phyloP scores from a whole-genome alignment of 2,113 vertebrate genomes.

The Euleptes europaea region DNA sequence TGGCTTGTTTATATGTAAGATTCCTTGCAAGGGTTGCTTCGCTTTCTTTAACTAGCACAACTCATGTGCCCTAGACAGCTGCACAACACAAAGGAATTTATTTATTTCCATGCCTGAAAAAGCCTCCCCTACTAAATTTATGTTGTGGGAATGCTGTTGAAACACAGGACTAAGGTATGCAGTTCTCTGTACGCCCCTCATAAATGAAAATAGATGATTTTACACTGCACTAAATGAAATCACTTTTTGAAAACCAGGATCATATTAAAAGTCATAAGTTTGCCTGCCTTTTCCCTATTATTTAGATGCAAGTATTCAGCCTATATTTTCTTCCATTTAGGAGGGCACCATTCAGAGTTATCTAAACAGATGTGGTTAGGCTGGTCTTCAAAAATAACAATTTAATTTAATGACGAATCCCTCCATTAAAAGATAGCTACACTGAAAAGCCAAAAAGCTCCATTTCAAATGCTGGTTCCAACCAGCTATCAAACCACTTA shows the following conservation, averaged over 20 bases:
- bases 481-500: conserved; percentile 31
- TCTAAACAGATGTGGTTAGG: conserved; percentile 24
- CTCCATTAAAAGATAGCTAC: conserved; percentile 7
- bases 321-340: conserved; percentile 4
- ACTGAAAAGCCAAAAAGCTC: not conserved
- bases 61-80: not conserved
- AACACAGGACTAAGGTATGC: not conserved
- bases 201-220: not conserved
- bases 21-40: not conserved
- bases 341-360: conserved; percentile 1
- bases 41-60: not conserved
- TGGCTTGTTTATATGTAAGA: not conserved
- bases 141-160: not conserved
- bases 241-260: not conserved
- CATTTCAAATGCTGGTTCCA: conserved; percentile 16
- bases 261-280: not conserved
- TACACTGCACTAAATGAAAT: not conserved
- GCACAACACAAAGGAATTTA: not conserved
- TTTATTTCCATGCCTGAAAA: not conserved
- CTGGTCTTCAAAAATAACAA: conserved; percentile 36
- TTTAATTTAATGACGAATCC: conserved; percentile 24
- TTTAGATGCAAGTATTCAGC: not conserved
- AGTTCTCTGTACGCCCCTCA: not conserved
- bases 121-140: not conserved
- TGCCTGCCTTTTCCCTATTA: not conserved